Evolutionary conservation across 2,113 vertebrate species (phyloP).

Genomic region (Shinisaurus crocodilurus): DNA sequence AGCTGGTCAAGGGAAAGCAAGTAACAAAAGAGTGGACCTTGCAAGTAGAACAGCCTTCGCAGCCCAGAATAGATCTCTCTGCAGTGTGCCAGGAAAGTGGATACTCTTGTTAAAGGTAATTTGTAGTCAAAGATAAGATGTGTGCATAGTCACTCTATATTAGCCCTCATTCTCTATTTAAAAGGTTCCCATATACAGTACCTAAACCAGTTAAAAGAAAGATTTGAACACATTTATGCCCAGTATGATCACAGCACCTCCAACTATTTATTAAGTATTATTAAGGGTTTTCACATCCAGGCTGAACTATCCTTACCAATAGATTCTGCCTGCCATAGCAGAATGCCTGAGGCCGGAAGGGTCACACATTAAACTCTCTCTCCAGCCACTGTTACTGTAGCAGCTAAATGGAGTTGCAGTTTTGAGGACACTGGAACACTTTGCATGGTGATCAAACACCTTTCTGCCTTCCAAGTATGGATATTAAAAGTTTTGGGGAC

Average conservation of each 20-base stretch:
- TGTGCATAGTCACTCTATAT: neutral
- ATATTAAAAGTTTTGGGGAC: conserved; percentile 23
- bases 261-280: neutral
- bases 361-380: neutral
- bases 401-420: neutral
- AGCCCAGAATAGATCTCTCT: neutral
- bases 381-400: neutral
- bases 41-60: neutral
- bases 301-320: neutral
- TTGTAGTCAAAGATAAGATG: neutral
- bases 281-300: neutral
- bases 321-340: neutral
- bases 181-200: neutral
- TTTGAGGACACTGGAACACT: neutral
- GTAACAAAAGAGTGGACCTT: neutral
- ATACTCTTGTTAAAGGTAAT: neutral
- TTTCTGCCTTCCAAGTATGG: neutral
- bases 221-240: neutral
- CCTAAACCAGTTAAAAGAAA: neutral
- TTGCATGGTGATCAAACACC: neutral
- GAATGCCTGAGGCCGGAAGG: neutral
- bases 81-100: neutral
- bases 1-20: neutral
- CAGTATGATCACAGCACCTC: neutral
- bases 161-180: neutral